Evolutionary conservation across 2,888 invertebrate species (phyloP).

Genomic region (Pyrrhosoma nymphula): DNA sequence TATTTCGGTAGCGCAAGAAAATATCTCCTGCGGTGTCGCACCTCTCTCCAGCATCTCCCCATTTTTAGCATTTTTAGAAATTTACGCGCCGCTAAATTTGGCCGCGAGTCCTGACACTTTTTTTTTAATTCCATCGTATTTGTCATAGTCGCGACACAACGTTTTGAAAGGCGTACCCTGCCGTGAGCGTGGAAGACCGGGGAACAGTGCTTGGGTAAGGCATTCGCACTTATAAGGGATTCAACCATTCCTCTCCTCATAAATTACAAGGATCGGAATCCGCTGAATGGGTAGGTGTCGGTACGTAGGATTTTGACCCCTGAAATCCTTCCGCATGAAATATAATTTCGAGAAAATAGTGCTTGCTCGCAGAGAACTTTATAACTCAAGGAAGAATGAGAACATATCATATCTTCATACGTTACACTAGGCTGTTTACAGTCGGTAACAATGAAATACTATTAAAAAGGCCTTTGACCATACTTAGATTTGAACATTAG

Average conservation of each 20-base stretch:
- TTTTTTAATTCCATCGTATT: background rate
- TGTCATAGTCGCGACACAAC: background rate
- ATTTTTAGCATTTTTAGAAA: background rate
- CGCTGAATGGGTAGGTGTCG: background rate
- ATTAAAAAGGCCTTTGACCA: too few relatives aligned
- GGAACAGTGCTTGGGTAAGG: background rate
- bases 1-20: background rate
- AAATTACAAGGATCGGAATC: background rate
- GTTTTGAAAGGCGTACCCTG: background rate
- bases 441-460: too few relatives aligned
- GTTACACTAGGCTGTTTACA: too few relatives aligned
- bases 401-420: too few relatives aligned
- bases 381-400: too few relatives aligned
- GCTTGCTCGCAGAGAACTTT: background rate
- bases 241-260: background rate
- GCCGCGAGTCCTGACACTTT: background rate
- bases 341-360: background rate
- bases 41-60: background rate
- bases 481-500: too few relatives aligned
- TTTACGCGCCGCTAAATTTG: conserved; percentile 9
- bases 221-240: background rate
- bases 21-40: background rate
- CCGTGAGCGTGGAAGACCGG: background rate
- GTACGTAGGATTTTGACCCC: background rate
- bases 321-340: background rate